phyloP scores from a whole-genome alignment of 2,797 vertebrate genomes.

The Microchirus variegatus region DNA sequence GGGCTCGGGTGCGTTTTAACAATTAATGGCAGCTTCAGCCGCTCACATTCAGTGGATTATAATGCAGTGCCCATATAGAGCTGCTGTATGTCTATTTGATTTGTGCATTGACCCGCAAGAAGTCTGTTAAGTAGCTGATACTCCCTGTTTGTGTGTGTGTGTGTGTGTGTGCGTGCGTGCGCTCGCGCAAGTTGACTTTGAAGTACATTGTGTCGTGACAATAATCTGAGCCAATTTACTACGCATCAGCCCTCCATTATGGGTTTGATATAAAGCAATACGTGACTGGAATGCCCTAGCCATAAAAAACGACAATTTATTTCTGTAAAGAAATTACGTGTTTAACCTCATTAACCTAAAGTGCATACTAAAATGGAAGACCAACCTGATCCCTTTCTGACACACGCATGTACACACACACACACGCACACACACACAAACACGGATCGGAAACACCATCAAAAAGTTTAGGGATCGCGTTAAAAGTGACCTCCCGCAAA shows the following conservation, averaged over 20 bases:
- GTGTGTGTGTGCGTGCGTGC: slow-evolving; percentile 12
- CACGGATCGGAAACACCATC: slow-evolving; percentile 60
- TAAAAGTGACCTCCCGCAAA: slow-evolving; percentile 64
- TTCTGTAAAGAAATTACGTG: slow-evolving; percentile 66
- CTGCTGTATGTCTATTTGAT: slow-evolving; percentile 77
- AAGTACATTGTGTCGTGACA: slow-evolving; percentile 76
- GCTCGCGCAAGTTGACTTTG: slow-evolving; percentile 66
- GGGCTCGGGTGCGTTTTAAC: slow-evolving; percentile 53
- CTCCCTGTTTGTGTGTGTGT: slow-evolving; percentile 40
- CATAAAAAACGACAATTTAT: slow-evolving; percentile 77
- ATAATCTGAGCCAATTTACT: slow-evolving; percentile 79
- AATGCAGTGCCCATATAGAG: slow-evolving; percentile 62
- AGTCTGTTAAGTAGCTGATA: slow-evolving; percentile 74
- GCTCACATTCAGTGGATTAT: slow-evolving; percentile 54
- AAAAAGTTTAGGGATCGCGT: slow-evolving; percentile 55
- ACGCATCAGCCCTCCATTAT: slow-evolving; percentile 80
- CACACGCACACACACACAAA: slow-evolving; percentile 36
- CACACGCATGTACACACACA: slow-evolving; percentile 7
- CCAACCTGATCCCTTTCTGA: slow-evolving; percentile 35
- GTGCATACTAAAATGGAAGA: slow-evolving; percentile 61
- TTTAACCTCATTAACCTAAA: slow-evolving; percentile 82
- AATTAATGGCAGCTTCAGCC: slow-evolving; percentile 64
- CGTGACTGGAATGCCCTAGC: slow-evolving; percentile 76
- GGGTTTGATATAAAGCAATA: slow-evolving; percentile 76
- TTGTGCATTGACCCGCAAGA: slow-evolving; percentile 78